Base-by-base conservation (phyloP, 2,888 invertebrate species). In the Drosophila yooni region DNA sequence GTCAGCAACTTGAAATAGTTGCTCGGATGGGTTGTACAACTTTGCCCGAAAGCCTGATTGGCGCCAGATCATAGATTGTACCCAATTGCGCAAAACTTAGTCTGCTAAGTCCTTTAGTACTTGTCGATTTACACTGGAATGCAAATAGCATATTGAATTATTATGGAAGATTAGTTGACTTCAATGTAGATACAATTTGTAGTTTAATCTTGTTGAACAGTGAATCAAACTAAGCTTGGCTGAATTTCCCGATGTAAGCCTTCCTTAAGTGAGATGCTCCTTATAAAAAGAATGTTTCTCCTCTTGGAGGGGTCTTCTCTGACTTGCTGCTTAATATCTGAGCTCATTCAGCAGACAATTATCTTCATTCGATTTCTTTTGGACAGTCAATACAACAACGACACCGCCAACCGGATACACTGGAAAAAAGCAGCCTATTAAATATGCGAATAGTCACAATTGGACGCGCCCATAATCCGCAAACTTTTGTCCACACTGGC, bases 381-480 rank as follows among this genome's bases (percentile, higher is more conserved):
- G 8, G 31, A 38, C 11, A 43, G 33, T 27, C 46, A 59, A 54
- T 52, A 21, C 25, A 40, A 15, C 21, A 38, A n/a, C 4, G 11
- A 29, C 25, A 48, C 40, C 27, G 10, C 43, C 34, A 75, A 66
- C 70, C 63, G 75, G 70, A 64, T 63, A 70, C 66, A 40, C 33
- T 43, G 25, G 13, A 48, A 63, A 62, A 69, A 68, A 58, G 33
- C 21, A 63, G 60, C 27, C 53, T 50, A 80, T 79, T 79, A 65
- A 65, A 73, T 76, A 72, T 80, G 78, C 78, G 71, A 67, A 68
- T 67, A 81, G 78, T 78, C 82, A 69, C 50, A 78, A 75, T 75
- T 75, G 79, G 82, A 58, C 59, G 64, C 79, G 75, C 51, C 75
- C 66, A 81, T 74, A 80, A 80, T 78, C 82, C 78, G 62, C 60